Evolutionary conservation across 2,888 invertebrate genomes (phyloP), one percentile per base, ranked within the genome.

Genomic region (Diloba caeruleocephala): DNA sequence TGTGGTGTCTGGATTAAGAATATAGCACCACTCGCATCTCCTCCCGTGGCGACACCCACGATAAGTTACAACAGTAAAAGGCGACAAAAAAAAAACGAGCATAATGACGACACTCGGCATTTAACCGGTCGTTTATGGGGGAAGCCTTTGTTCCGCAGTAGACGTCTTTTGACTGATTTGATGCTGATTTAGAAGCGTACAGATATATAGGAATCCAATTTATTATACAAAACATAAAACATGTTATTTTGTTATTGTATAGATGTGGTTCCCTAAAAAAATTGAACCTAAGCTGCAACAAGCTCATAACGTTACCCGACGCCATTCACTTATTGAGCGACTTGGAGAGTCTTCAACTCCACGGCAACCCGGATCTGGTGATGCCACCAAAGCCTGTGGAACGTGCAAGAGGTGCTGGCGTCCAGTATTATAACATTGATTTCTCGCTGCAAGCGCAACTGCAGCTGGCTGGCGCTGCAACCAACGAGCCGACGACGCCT

Each of bases 361-460:
- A 97, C 56, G 97, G 98, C 71, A 99, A 99, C 94, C 97, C 97
- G 0, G 98, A 99, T 74, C 93, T 99, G 62, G 96, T 99, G 56
- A 99, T 99, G 98, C 99, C 99, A 0, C 89, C 92, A 4, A 99
- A 99, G 88, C 99, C 99, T 0, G 96, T 95, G 10, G 96, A 98
- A 84, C 93, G 96, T 19, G 95, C 96, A 70, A 94, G 96, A 58
- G 97, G 97, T 1, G 94, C 97, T 29, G 98, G 98, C 0, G 89
- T 98, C 38, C 97, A 98, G 82, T 99, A 97, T 90, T 99, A 99
- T 88, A 99, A 99, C 81, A 99, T 99, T 51, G 99, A 99, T 93
- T 99, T 99, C 93, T 99, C 99, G 0, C 94, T 99, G 60, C 98
- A 98, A 94, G 97, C 98, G 76, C 99, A 99, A 87, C 90, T 99